Conservation (phyloP, 2,888 invertebrate genomes). For the Catocala nupta region DNA sequence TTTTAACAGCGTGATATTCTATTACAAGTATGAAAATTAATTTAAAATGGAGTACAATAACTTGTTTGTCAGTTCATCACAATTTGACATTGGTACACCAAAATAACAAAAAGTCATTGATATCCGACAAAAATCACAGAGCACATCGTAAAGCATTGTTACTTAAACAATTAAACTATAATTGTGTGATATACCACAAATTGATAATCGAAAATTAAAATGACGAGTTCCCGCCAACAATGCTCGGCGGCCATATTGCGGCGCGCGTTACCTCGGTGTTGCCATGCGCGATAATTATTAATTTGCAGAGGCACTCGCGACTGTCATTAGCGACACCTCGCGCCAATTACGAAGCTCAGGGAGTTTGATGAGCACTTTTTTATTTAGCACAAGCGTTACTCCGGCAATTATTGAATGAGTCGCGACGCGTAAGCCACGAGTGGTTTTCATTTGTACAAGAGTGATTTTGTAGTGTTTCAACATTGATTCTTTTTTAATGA, state of each 20-base stretch:
- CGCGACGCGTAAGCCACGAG: conserved; percentile 73
- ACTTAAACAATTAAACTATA: conserved; percentile 48
- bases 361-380: conserved; percentile 84
- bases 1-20: too few species aligned
- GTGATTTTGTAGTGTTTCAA: conserved; percentile 62
- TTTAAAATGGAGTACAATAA: conserved; percentile 17
- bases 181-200: conserved; percentile 48
- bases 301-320: conserved; percentile 78
- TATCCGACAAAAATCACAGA: conserved; percentile 41
- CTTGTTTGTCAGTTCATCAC: conserved; percentile 6
- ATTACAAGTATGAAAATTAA: conserved; percentile 10
- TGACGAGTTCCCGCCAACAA: conserved; percentile 73
- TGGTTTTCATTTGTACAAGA: conserved; percentile 58
- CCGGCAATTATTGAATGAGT: conserved; percentile 84
- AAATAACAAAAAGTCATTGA: conserved; percentile 38
- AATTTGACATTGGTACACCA: conserved; percentile 28
- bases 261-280: conserved; percentile 75
- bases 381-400: conserved; percentile 83
- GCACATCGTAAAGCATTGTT: conserved; percentile 38
- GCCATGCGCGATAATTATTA: conserved; percentile 86
- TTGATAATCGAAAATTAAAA: conserved; percentile 70
- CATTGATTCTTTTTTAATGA: conserved; percentile 57
- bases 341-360: conserved; percentile 83
- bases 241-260: conserved; percentile 81
- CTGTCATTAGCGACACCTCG: conserved; percentile 86